Base-by-base conservation (phyloP, 2,113 vertebrate genomes). In the Mugil cephalus region DNA sequence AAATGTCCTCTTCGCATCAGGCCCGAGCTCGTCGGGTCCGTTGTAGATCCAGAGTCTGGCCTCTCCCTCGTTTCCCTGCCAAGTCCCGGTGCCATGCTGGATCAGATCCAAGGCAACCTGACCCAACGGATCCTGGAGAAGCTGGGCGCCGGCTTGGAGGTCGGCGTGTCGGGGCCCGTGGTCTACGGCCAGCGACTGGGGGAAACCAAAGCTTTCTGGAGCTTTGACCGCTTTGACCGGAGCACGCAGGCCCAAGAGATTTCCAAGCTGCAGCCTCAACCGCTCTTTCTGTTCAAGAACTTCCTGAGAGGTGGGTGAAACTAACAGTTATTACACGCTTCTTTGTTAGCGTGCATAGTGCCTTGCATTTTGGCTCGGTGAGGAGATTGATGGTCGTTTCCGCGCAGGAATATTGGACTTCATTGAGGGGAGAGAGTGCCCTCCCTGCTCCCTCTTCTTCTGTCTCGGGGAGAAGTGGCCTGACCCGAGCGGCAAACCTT, bases 381-480 rank as follows among this genome's bases (percentile, higher is more conserved):
- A 30, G 45, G 6, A 30, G 47, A 51, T 24, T 14, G n/a, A 42
- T 65, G 38, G 7, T 40, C 7, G 4, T 24, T 19, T 86, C 18
- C n/a, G 50, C 82, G 0, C 15, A 97, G 96, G 93, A 34, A 83
- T 97, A 45, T 39, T 82, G 8, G 65, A 84, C 15, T 96, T 96
- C 70, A 91, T 94, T 0, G 63, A 46, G 0, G 64, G 69, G 0
- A 13, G 72, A n/a, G 66, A 69, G 0, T 90, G 91, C 4, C 95
- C 95, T 15, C 85, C 92, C 10, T 95, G 91, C 63, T 91, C 92
- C 1, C 79, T 96, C 46, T 97, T 94, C 92, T 90, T 97, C 69
- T 96, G 94, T 71, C 77, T 97, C 0, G 96, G 96, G n/a, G 95
- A 97, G 69, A 76, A 88, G 2, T 98, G 96, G 96, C 96, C 95